phyloP scores from a whole-genome alignment of 2,797 vertebrate genomes.

The Spheniscus humboldti region DNA sequence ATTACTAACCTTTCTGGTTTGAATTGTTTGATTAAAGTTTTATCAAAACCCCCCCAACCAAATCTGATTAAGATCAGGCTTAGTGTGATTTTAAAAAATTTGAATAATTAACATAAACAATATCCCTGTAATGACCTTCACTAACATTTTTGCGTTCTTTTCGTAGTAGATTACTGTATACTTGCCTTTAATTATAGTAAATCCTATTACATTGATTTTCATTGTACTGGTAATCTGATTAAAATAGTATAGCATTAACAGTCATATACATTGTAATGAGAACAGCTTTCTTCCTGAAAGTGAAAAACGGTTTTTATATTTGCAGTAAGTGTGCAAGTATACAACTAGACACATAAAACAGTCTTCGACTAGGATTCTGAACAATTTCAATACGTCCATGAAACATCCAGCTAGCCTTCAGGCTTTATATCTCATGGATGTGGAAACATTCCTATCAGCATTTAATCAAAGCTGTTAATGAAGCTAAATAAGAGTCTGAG shows the following conservation, averaged over 20 bases:
- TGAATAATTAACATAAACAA: constrained; percentile 18
- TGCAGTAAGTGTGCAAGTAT: background rate
- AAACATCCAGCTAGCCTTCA: background rate
- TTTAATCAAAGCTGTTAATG: background rate
- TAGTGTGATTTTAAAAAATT: background rate
- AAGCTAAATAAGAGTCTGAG: background rate
- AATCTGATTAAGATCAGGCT: background rate
- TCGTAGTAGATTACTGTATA: constrained; percentile 24
- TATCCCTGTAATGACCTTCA: background rate
- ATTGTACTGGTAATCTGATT: constrained; percentile 56
- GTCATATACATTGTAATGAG: background rate
- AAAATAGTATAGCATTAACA: constrained; percentile 4
- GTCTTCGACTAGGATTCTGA: background rate
- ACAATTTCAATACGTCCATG: background rate
- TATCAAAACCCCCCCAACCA: background rate
- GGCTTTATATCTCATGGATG: background rate
- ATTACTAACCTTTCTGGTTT: background rate
- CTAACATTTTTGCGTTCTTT: constrained; percentile 3
- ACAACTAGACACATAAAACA: background rate
- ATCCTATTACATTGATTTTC: constrained; percentile 59
- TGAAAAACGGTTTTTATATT: background rate
- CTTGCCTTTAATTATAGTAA: constrained; percentile 54
- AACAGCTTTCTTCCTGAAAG: background rate
- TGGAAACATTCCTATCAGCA: background rate
- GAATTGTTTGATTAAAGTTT: background rate